Conservation (phyloP, 2,797 vertebrate genomes). For the Peromyscus aztecus region DNA sequence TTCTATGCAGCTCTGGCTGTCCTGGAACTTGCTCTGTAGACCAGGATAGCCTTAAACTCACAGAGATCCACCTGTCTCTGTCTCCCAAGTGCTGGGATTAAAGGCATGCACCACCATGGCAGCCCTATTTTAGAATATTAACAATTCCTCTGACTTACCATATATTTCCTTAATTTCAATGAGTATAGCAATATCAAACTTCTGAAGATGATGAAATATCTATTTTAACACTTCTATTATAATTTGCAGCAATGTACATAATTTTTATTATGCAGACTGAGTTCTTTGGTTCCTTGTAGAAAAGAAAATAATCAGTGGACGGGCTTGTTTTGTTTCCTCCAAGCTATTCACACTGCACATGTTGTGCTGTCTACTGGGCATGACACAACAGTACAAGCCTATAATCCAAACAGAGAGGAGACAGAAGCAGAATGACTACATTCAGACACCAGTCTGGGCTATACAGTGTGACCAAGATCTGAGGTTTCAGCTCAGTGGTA, state of each 20-base stretch:
- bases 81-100: background rate
- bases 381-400: background rate
- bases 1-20: background rate
- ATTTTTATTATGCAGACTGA: conserved; percentile 26
- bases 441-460: background rate
- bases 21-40: background rate
- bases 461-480: background rate
- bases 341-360: background rate
- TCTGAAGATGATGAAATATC: conserved; percentile 1
- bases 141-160: background rate
- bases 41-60: background rate
- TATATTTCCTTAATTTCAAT: background rate
- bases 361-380: background rate
- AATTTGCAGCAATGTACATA: background rate
- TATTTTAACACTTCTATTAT: background rate
- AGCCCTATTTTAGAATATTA: background rate
- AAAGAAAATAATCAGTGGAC: background rate
- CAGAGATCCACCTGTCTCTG: background rate
- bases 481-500: background rate
- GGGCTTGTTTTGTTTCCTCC: background rate
- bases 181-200: conserved; percentile 13
- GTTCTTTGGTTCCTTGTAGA: background rate
- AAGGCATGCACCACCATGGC: background rate
- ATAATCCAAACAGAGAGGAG: background rate
- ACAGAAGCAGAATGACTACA: background rate